Evolutionary conservation across 2,797 vertebrate genomes (phyloP), one percentile per base, ranked within the genome.

Genomic region (Synaphobranchus kaupii): DNA sequence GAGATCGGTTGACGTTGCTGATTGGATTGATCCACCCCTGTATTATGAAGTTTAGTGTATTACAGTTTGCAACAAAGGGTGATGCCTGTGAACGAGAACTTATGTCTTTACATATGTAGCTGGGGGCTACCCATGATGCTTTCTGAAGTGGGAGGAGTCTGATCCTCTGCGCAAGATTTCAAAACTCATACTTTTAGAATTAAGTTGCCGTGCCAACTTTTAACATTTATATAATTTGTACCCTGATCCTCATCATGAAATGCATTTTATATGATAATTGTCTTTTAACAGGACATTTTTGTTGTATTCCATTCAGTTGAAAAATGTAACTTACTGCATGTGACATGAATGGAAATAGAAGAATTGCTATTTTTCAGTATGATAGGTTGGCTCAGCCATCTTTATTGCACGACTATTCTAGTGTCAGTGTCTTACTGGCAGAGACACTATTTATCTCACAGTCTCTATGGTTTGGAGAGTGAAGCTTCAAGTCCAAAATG

Each of bases 71-170:
- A 17, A 73, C 68, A 1, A 13, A 76, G 15, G 15, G 34, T 44
- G 28, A 31, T 44, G 12, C 0, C 39, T 20, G 15, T 76, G 39
- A 76, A 76, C 3, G 1, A 76, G 73, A 17, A 90, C 86, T 86
- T 39, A 78, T 34, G 90, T 83, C 86, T 86, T 91, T 92, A 91
- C 89, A 91, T 89, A 90, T 39, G 63, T 88, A 91, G 90, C 89
- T 90, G 88, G 48, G 73, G 10, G 87, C 89, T 73, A 88, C 87
- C 83, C 91, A 91, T 66, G 22, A 4, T 87, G 85, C 83, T 89
- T 85, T 20, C 0, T 12, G 87, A 52, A 85, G 84, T 83, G 28
- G 63, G 84, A 50, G 31, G 44, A 56, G n/a, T 20, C 10, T 58
- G 34, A 86, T n/a, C n/a, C n/a, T n/a, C n/a, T n/a, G n/a, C n/a